Evolutionary conservation across 2,113 vertebrate species (phyloP).

Genomic region (Oryctolagus cuniculus): mOryCun1.1 NC_091453.1:92447501-92448000

Average conservation of each 20-base stretch:
- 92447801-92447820: neutral
- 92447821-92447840: neutral
- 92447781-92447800: neutral
- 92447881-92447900: neutral
- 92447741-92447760: neutral
- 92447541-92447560: neutral
- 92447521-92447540: neutral
- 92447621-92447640: neutral
- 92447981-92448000: too few relatives aligned
- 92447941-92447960: neutral
- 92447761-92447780: neutral
- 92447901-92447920: neutral
- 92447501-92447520: neutral
- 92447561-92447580: constrained; percentile 3
- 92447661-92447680: neutral
- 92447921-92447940: neutral
- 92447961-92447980: neutral
- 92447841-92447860: neutral
- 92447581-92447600: constrained; percentile 17
- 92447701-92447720: neutral
- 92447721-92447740: neutral
- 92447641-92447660: constrained; percentile 14
- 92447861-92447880: neutral
- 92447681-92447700: neutral
- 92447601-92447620: neutral